A percentile compares a stretch with the other conserved stretches of the same genome.
Conservation (phyloP, 2,797 vertebrate species). For the Hydrocynus forskahlii region DNA sequence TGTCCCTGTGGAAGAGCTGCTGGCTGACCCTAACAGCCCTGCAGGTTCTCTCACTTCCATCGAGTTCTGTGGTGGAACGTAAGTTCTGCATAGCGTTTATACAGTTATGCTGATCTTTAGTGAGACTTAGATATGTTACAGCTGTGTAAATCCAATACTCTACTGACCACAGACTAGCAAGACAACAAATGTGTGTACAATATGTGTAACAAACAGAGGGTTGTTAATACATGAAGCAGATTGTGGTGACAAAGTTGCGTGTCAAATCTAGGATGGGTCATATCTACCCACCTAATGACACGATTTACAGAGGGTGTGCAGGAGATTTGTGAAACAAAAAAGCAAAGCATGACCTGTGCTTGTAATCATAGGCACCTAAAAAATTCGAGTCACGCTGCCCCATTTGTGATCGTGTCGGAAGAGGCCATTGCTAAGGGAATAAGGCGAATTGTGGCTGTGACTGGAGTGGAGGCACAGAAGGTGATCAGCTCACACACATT, state of each 20-base stretch:
- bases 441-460: constrained; percentile 95
- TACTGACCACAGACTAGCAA: background rate
- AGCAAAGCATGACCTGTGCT: background rate
- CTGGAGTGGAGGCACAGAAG: constrained; percentile 93
- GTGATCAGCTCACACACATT: constrained; percentile 66
- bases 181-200: background rate
- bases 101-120: too few species aligned
- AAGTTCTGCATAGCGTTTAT: constrained; percentile 32
- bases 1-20: constrained; percentile 86
- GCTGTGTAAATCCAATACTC: background rate
- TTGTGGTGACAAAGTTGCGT: background rate
- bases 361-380: constrained; percentile 84
- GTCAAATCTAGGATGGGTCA: background rate
- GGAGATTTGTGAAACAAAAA: background rate
- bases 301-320: background rate
- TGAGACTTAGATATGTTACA: background rate
- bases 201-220: background rate
- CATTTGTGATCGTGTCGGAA: constrained; percentile 94
- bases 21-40: constrained; percentile 87
- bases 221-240: background rate
- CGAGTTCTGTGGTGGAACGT: constrained; percentile 98
- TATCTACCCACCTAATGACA: background rate
- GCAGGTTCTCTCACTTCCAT: constrained; percentile 90
- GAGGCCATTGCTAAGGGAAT: constrained; percentile 99
- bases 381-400: constrained; percentile 88